phyloP scores from a whole-genome alignment of 2,113 vertebrate genomes.

The Crotophaga sulcirostris region DNA sequence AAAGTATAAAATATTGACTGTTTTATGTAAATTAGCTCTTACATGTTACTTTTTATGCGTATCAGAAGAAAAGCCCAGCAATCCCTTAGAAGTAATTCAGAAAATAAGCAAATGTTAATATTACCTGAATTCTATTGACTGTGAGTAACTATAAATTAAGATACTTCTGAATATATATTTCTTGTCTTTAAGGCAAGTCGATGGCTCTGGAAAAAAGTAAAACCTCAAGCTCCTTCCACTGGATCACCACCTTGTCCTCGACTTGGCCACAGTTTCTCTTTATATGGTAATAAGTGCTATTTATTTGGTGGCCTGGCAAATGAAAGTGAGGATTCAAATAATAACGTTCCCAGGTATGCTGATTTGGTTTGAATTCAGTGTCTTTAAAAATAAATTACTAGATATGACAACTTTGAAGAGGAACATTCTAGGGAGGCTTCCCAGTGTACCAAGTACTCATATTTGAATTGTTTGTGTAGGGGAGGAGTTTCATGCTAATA shows the following conservation, averaged over 20 bases:
- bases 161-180: background rate
- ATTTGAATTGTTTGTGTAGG: background rate
- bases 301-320: conserved; percentile 90
- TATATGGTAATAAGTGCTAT: conserved; percentile 90
- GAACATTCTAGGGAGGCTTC: background rate
- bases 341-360: conserved; percentile 90
- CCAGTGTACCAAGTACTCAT: background rate
- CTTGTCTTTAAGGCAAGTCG: conserved; percentile 86
- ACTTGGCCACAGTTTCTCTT: conserved; percentile 89
- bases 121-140: background rate
- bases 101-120: background rate
- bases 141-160: background rate
- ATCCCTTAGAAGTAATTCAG: background rate
- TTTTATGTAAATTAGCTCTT: background rate
- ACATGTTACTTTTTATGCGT: accelerated
- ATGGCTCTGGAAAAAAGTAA: conserved; percentile 98
- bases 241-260: conserved; percentile 87
- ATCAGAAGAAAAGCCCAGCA: background rate
- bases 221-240: conserved; percentile 83
- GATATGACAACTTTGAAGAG: background rate
- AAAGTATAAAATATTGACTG: background rate
- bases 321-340: conserved; percentile 91
- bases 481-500: background rate
- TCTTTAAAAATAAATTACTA: background rate
- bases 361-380: background rate